Evolutionary conservation across 2,888 invertebrate species (phyloP).

Genomic region (Boloria euphrosyne): DNA sequence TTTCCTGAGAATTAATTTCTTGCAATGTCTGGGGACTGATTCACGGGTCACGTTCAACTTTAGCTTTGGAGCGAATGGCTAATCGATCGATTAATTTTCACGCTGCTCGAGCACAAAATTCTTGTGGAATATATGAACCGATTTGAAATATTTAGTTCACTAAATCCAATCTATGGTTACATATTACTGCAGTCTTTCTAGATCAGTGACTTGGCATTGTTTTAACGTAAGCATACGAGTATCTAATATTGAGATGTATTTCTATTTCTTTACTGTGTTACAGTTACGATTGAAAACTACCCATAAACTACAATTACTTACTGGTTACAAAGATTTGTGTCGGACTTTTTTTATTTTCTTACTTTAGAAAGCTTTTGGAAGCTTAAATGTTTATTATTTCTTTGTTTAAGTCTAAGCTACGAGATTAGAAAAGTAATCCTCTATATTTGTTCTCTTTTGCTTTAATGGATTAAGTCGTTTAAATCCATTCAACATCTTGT

Average conservation of each 20-base stretch:
- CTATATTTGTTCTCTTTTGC: slow-evolving; percentile 17
- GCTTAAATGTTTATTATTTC: slow-evolving; percentile 11
- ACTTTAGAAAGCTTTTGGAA: neutral
- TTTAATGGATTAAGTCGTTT: slow-evolving; percentile 22
- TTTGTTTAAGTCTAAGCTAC: slow-evolving; percentile 17
- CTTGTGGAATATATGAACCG: slow-evolving; percentile 56
- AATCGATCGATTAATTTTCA: slow-evolving; percentile 80
- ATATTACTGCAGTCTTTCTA: slow-evolving; percentile 20
- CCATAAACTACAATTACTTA: neutral
- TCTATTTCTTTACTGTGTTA: no score
- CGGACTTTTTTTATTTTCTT: neutral
- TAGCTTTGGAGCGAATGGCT: slow-evolving; percentile 72
- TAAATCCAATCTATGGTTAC: slow-evolving; percentile 26
- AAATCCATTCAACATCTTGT: slow-evolving; percentile 15
- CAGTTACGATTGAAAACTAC: no score
- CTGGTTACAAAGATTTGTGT: neutral
- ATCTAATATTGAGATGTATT: neutral
- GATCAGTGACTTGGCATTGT: neutral
- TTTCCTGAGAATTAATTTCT: slow-evolving; percentile 69
- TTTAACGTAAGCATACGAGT: neutral
- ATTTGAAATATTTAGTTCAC: slow-evolving; percentile 45
- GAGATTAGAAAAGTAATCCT: slow-evolving; percentile 19
- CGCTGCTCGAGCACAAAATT: slow-evolving; percentile 69
- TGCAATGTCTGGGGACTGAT: slow-evolving; percentile 62
- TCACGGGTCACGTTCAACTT: slow-evolving; percentile 72